Evolutionary conservation across 1,140 invertebrate species (phyloP), one percentile per base, ranked within the genome.

Genomic region (Bombus confusus): DNA sequence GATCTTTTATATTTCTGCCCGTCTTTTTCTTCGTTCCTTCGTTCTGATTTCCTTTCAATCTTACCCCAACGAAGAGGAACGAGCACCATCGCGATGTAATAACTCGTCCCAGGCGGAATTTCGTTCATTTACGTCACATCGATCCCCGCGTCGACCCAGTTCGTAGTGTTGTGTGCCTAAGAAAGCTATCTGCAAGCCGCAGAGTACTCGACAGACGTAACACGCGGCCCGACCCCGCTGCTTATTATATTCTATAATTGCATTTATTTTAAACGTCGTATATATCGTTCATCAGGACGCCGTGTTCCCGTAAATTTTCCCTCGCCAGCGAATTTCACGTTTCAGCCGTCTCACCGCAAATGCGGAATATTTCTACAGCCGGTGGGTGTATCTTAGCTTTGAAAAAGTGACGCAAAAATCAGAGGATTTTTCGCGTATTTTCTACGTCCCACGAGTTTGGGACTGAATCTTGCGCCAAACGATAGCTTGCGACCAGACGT

Each of bases 51-150:
- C 64, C 64, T 68, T 37, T 71, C 37, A 6, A 71, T 71, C 22
- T 68, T 34, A 37, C 34, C 37, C 10, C 25, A 39, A 28, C 25
- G 37, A 12, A 4, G 25, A 28, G 12, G 25, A 39, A 39, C 47
- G 47, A 52, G 47, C 47, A 39, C 10, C 10, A 28, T 71, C 68
- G 37, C 25, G 37, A 71, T 28, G 34, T 39, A 39, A 71, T 39
- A 39, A 71, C 68, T 71, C 68, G 68, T 39, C 12, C 22, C 68
- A 71, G 28, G 37, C n/a, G 37, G 68, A 71, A 39, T 71, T 71
- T 71, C 12, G 37, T 71, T 71, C 68, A 71, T 71, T 69, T 71
- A 71, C 68, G 37, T 71, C 68, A 18, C 25, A 69, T 69, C 68
- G 68, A 69, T 71, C 37, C 68, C 25, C 37, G 8, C 10, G 1